Conservation (phyloP, 2,113 vertebrate genomes). For the Nestor notabilis region DNA sequence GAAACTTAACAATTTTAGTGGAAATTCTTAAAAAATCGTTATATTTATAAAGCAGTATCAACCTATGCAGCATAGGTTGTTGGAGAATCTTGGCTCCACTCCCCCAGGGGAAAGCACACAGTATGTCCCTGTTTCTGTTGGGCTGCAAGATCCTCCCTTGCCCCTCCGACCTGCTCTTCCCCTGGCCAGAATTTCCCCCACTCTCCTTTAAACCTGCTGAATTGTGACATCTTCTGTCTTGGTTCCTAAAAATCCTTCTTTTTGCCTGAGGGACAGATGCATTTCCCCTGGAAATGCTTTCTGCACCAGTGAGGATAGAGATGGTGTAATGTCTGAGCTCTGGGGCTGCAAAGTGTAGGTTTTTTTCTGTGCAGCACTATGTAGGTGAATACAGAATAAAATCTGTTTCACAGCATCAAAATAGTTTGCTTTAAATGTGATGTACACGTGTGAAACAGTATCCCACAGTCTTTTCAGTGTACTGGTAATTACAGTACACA, state of each 20-base stretch:
- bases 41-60: not conserved
- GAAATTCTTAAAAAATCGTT: not conserved
- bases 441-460: rapidly evolving
- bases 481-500: not conserved
- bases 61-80: not conserved
- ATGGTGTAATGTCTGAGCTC: not conserved
- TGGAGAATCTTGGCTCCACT: not conserved
- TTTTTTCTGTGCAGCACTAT: not conserved
- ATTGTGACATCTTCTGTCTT: not conserved
- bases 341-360: not conserved
- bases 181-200: not conserved
- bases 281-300: not conserved
- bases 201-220: not conserved
- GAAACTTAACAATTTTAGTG: not conserved
- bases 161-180: not conserved
- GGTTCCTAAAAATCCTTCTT: not conserved
- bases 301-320: not conserved
- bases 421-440: not conserved
- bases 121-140: not conserved
- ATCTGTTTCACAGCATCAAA: not conserved
- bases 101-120: not conserved
- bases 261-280: not conserved
- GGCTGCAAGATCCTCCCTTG: not conserved
- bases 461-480: not conserved
- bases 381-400: not conserved